A percentile compares a stretch with the other conserved stretches of the same genome.
Conservation (phyloP, 2,888 invertebrate species). For the Synanthedon formicaeformis region DNA sequence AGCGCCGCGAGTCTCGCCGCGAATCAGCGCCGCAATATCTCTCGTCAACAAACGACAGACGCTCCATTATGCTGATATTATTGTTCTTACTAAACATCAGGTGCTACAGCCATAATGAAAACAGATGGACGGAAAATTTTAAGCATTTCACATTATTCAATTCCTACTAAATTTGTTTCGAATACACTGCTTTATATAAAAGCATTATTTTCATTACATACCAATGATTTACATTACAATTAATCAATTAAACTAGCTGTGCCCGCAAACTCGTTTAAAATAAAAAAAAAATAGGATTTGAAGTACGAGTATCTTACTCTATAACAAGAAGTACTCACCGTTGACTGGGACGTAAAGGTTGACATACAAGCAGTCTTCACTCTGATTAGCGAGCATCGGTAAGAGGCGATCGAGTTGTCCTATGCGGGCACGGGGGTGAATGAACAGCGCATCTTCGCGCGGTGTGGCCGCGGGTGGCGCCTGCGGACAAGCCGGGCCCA, state of each 20-base stretch:
- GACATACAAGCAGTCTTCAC: constrained; percentile 97
- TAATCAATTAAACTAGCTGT: no score
- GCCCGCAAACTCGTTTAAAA: no score
- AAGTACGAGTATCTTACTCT: background rate
- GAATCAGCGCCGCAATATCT: constrained; percentile 15
- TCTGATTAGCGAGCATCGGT: constrained; percentile 89
- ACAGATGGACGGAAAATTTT: constrained; percentile 2
- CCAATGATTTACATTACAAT: no score
- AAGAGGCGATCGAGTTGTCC: constrained; percentile 86
- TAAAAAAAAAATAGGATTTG: no score
- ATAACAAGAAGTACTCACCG: constrained; percentile 22
- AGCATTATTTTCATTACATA: no score
- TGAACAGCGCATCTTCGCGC: constrained; percentile 73
- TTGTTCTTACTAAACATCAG: constrained; percentile 18
- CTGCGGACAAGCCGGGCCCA: constrained; percentile 91
- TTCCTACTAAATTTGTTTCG: background rate
- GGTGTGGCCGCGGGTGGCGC: constrained; percentile 64
- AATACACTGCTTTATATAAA: background rate
- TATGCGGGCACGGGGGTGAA: constrained; percentile 86
- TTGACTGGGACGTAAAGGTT: constrained; percentile 94
- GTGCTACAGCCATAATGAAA: constrained; percentile 9
- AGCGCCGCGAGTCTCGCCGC: constrained; percentile 25
- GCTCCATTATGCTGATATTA: constrained; percentile 23
- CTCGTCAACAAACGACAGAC: constrained; percentile 1
- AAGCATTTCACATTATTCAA: background rate